Evolutionary conservation across 1,140 invertebrate genomes (phyloP), one percentile per base, ranked within the genome.

Genomic region (Apis cerana): DNA sequence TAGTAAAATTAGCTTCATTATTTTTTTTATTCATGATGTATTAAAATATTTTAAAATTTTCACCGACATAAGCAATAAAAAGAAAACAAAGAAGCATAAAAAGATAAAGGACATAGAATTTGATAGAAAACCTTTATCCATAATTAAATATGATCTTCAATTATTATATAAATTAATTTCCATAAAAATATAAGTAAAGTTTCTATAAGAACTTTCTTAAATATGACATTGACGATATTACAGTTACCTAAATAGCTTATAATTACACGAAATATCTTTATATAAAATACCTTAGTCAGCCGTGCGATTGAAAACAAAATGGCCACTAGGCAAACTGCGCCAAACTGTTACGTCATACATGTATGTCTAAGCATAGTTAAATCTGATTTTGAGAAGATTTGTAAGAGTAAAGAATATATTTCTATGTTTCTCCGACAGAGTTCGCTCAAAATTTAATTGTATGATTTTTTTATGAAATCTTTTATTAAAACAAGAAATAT

Each of bases 221-320:
- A 82, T 68, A 78, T 61, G 80, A 83, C 59, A 27, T 80, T 64
- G 50, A 85, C 61, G 78, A 64, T 64, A 75, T 77, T 84, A 72
- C 33, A 43, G 70, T 70, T 61, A 58, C 59, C 70, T 83, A 85
- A 89, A 83, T 82, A 75, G 72, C 68, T 70, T 91, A 89, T 85
- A 89, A 75, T 86, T 88, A 92, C 86, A 59, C 83, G 78, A 90
- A 92, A 89, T 85, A 91, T 87, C 56, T 84, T 59, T 90, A 89
- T 90, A 85, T 88, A 85, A 90, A 93, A 93, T 94, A 94, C 93
- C 93, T 94, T 91, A 86, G 88, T 91, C 90, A 85, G 90, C 82
- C 89, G 86, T 89, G 87, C 82, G 54, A 90, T 90, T 83, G 91
- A 89, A 91, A 93, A 93, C 92, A 94, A 94, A 92, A 94, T 94